These are phyloP conservation scores for Notocelia uddmanniana DNA, from an alignment of 2,888 invertebrate genomes.

Conservation along the genomic window DNA sequence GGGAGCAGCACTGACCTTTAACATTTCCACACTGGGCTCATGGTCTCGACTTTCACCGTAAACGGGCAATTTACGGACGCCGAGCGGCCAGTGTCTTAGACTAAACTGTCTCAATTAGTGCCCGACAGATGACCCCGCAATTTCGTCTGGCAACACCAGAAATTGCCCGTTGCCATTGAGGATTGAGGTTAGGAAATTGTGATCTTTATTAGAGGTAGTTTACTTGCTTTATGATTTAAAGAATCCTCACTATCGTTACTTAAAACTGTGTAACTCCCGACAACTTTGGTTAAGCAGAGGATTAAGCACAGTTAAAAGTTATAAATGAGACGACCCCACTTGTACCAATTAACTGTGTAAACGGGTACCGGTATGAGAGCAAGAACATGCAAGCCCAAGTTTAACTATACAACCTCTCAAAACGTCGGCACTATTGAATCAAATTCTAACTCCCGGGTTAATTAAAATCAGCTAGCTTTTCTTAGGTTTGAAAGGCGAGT, in stretches of 20 bases:
- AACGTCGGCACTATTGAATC: conserved; percentile 44
- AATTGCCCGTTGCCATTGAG: conserved; percentile 67
- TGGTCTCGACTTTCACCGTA: conserved; percentile 81
- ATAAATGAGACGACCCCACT: conserved; percentile 17
- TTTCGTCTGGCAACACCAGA: conserved; percentile 70
- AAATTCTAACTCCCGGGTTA: conserved; percentile 45
- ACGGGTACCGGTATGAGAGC: conserved; percentile 12
- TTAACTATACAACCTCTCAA: conserved; percentile 33
- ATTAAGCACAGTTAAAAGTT: conserved; percentile 1
- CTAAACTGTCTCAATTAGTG: conserved; percentile 85
- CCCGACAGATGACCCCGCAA: conserved; percentile 78
- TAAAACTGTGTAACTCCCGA: background rate
- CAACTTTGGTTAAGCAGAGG: background rate
- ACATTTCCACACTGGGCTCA: conserved; percentile 79
- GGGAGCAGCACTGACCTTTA: conserved; percentile 79
- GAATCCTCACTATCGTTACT: background rate
- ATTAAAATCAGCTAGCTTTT: conserved; percentile 30
- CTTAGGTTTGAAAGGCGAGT: conserved; percentile 19
- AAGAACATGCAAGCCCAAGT: conserved; percentile 26
- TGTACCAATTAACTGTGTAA: conserved; percentile 28
- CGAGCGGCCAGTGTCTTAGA: conserved; percentile 78
- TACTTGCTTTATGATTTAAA: conserved; percentile 15
- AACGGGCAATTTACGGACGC: conserved; percentile 81
- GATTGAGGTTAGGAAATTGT: conserved; percentile 67
- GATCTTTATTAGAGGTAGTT: conserved; percentile 48